Evolutionary conservation across 1,140 invertebrate species (phyloP), one percentile per base, ranked within the genome.

Genomic region (Lepidotrigona ventralis): DNA sequence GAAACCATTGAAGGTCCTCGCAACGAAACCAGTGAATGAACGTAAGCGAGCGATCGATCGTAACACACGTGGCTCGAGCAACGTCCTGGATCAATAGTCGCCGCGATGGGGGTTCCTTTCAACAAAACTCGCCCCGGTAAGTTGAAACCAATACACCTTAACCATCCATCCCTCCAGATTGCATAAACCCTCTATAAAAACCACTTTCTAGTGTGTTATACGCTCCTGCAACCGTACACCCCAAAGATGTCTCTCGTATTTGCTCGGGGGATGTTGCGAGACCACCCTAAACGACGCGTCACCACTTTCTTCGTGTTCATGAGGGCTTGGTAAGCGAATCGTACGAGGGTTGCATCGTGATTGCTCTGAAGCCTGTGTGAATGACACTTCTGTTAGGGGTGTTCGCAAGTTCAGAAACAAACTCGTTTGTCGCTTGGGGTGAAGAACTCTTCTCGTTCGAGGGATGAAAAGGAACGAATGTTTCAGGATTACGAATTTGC

Each of bases 311-410:
- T 15, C 51, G 60, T 14, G 46, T 81, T 92, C 82, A 90, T 93
- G 90, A 46, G 79, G n/a, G 79, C 92, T 92, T 92, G 92, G 64
- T 93, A 90, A 29, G 33, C 33, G 73, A 80, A 86, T 90, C 89
- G 91, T 91, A 90, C 77, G 90, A 92, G 90, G 91, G 91, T 92
- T 91, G 92, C 86, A 88, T 88, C 87, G 86, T 87, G 87, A 88
- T 87, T 87, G 78, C 75, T 19, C 19, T 63, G 75, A 85, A 72
- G 82, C 66, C 75, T 87, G 81, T 87, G 81, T 88, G 87, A 88
- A 87, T 88, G 87, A 88, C 87, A 87, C 54, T 58, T 54, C 26
- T 56, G 53, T 64, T 51, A 19, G 71, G 60, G 79, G 29, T 74
- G 70, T 66, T 33, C 79, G 8, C n/a, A n/a, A 9, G 8, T 63